These are phyloP conservation scores for Parnassius orleans DNA, from an alignment of 2,888 invertebrate species.

Conservation along the genomic window DNA sequence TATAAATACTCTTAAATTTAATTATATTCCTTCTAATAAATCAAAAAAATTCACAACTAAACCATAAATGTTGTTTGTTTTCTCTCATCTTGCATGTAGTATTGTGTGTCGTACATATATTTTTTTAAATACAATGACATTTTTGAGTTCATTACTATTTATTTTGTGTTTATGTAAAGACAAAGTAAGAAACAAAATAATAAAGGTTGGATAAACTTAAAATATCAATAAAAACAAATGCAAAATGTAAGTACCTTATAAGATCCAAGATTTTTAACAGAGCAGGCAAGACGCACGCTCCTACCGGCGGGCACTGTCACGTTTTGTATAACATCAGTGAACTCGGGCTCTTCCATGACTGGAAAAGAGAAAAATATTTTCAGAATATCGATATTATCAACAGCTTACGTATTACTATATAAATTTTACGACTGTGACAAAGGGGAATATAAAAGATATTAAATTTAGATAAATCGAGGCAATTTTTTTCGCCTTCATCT, in stretches of 20 bases:
- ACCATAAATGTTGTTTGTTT: no score
- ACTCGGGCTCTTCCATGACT: conserved; percentile 93
- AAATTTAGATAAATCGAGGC: conserved; percentile 58
- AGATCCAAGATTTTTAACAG: conserved; percentile 93
- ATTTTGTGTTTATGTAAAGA: no score
- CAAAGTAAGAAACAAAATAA: no score
- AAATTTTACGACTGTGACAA: conserved; percentile 20
- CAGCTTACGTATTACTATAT: conserved; percentile 19
- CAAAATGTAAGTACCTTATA: conserved; percentile 86
- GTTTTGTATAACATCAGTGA: conserved; percentile 94
- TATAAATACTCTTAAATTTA: no score
- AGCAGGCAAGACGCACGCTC: conserved; percentile 93
- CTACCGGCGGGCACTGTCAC: conserved; percentile 94
- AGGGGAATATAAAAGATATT: conserved; percentile 40
- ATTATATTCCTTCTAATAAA: no score
- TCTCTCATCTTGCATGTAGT: no score
- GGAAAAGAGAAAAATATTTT: conserved; percentile 36
- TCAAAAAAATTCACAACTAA: no score
- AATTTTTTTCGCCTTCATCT: conserved; percentile 47
- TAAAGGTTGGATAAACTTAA: not conserved
- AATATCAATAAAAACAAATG: not conserved
- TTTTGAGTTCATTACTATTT: no score
- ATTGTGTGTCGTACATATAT: no score
- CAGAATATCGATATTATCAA: conserved; percentile 21
- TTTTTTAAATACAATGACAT: no score